Evolutionary conservation across 2,113 vertebrate species (phyloP), one percentile per base, ranked within the genome.

Genomic region (Cololabis saira): DNA sequence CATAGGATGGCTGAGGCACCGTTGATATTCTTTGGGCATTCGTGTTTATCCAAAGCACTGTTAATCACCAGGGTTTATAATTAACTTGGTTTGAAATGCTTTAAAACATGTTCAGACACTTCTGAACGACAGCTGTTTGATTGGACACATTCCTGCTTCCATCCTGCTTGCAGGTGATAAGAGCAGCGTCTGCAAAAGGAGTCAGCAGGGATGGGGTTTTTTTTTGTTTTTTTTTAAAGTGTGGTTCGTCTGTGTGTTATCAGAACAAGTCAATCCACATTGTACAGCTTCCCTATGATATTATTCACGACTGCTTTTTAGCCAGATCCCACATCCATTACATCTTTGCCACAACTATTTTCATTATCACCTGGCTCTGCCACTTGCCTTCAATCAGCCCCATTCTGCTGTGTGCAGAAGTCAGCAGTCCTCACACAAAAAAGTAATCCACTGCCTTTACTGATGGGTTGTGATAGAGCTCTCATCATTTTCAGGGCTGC

Each of bases 281-380:
- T 44, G 40, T 66, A 61, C 65, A 58, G 67, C n/a, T 70, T 75
- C 52, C 21, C 42, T 60, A 40, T 87, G 78, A 89, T 86, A 83
- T 83, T 83, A 83, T 84, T 82, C 81, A 86, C 48, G 67, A 68
- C 55, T 76, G 76, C 69, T 63, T 51, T 74, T 69, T 27, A 58
- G 22, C 50, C 61, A 51, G 61, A 87, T 78, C 57, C 78, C 61
- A 84, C 79, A 88, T 85, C 80, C 67, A 87, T 91, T 89, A 89
- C 76, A 74, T 87, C 89, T 90, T 89, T 90, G 91, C 91, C 86
- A 76, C 80, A 79, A 74, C 71, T 82, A 68, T 90, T 89, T 88
- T 80, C 80, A 86, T 89, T 90, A 90, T 92, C 85, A 81, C 62
- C 68, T 21, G 11, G 57, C 72, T 78, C 52, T 75, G 79, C 69